phyloP scores from a whole-genome alignment of 2,113 vertebrate genomes.

The Sorex araneus region DNA sequence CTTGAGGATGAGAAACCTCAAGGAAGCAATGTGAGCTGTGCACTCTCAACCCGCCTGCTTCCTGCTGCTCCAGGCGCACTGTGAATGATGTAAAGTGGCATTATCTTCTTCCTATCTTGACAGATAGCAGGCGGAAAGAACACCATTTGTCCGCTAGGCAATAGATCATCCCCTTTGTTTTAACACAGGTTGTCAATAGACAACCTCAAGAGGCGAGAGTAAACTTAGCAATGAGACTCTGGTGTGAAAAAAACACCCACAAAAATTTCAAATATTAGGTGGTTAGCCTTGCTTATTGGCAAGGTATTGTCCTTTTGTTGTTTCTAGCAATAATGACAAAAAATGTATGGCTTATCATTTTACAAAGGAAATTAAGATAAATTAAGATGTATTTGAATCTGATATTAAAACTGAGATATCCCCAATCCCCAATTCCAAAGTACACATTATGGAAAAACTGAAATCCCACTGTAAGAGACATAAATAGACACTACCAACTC shows the following conservation, averaged over 20 bases:
- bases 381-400: background rate
- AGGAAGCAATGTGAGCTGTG: slow-evolving; percentile 86
- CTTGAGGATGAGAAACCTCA: slow-evolving; percentile 69
- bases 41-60: slow-evolving; percentile 83
- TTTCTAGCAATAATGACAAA: slow-evolving; percentile 37
- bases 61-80: slow-evolving; percentile 79
- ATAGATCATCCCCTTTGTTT: slow-evolving; percentile 67
- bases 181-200: slow-evolving; percentile 53
- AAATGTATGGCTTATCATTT: background rate
- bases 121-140: slow-evolving; percentile 75
- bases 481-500: background rate
- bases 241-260: background rate
- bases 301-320: background rate
- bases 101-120: slow-evolving; percentile 76
- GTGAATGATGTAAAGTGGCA: slow-evolving; percentile 72
- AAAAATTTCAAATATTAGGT: background rate
- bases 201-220: background rate
- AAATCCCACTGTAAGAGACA: background rate
- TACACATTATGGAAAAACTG: background rate
- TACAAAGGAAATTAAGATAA: background rate
- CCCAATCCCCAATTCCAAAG: background rate
- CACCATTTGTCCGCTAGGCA: slow-evolving; percentile 56
- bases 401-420: slow-evolving; percentile 9
- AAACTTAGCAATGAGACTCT: background rate
- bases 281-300: background rate